These are phyloP conservation scores for Sinelater perroti DNA, from an alignment of 2,888 invertebrate genomes.

Conservation along the genomic window DNA sequence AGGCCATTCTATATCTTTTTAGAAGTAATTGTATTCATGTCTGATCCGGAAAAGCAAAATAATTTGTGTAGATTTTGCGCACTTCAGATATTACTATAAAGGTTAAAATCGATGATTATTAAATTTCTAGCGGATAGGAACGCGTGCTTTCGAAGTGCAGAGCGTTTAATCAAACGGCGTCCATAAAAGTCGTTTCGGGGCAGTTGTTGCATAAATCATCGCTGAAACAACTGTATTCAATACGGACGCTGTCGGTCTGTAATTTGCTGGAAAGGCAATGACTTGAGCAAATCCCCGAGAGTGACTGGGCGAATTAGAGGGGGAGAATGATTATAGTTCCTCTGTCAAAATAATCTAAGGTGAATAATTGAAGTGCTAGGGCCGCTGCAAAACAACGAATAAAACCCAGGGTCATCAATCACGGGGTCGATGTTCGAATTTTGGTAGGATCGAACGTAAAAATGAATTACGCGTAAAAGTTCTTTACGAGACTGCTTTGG, in stretches of 20 bases:
- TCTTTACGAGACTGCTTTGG: neutral
- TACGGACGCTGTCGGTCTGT: constrained; percentile 4
- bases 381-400: constrained; percentile 4
- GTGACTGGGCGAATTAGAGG: constrained; percentile 9
- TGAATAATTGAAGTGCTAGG: constrained; percentile 12
- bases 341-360: constrained; percentile 17
- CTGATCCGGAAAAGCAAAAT: no score
- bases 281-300: constrained; percentile 11
- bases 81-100: no score
- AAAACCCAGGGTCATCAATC: constrained; percentile 10
- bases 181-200: constrained; percentile 12
- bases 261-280: constrained; percentile 14
- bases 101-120: no score
- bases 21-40: no score
- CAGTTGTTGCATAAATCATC: constrained; percentile 13
- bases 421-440: constrained; percentile 17
- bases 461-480: constrained; percentile 1
- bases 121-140: constrained; percentile 8
- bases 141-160: no score
- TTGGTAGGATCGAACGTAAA: constrained; percentile 13
- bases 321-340: constrained; percentile 11
- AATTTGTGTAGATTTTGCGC: no score
- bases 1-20: no score
- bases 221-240: constrained; percentile 7
- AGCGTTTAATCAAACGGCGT: constrained; percentile 9